Evolutionary conservation across 2,113 vertebrate genomes (phyloP), one percentile per base, ranked within the genome.

Genomic region (Percina caprodes): DNA sequence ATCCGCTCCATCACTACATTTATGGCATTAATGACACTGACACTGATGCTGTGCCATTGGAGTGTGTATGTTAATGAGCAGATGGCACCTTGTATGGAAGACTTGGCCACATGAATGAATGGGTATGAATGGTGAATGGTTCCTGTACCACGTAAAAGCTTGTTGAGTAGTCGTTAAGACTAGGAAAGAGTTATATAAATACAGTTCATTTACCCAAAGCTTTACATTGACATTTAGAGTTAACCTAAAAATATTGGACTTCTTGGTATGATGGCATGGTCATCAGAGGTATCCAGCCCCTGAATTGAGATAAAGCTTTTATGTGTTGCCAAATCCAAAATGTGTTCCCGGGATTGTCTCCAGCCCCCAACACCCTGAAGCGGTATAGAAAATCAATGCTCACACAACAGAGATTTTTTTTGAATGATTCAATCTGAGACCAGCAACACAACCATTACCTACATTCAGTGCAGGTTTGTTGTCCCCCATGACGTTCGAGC

Each of bases 351-450:
- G 19, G 26, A 33, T 23, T 15, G 45, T 72, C 52, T 72, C 42
- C 42, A 51, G 42, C 16, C 21, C 23, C 30, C 14, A 10, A 19
- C 12, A 49, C 6, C n/a, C 39, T 58, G 67, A 56, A 51, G 66
- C 14, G 0, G 14, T 14, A 9, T 9, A 45, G n/a, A 74, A 42
- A 63, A 61, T 11, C 1, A 26, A 48, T 45, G 48, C 52, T 46
- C 10, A n/a, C 74, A 24, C 54, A 33, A 8, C n/a, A 4, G 11
- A 56, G 12, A 26, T n/a, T 26, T 63, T 11, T 11, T 39, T 24
- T 66, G 21, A 63, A 66, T 65, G 21, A 79, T 35, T 72, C 42
- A 58, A 26, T 63, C 16, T 4, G 13, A 19, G 35, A 60, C 56
- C 77, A 71, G 3, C n/a, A 23, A 55, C 49, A 63, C 23, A 71